Evolutionary conservation across 2,113 vertebrate species (phyloP).

Genomic region (Alces alces): DNA sequence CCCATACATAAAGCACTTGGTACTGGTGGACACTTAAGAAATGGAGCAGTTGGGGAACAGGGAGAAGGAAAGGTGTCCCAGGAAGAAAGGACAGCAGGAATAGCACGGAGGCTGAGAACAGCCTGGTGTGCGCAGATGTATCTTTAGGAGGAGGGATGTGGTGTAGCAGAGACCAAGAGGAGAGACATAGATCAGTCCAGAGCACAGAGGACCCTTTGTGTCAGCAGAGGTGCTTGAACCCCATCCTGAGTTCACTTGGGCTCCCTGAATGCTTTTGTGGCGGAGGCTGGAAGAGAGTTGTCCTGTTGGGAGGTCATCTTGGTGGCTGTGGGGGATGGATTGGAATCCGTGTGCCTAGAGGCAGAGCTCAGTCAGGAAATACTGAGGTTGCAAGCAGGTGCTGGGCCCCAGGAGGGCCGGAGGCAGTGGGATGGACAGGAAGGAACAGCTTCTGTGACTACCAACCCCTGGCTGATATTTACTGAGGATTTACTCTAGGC

Average conservation of each 20-base stretch:
- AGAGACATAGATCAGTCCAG: not conserved
- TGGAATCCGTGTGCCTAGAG: not conserved
- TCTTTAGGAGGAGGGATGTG: not conserved
- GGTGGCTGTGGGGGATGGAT: not conserved
- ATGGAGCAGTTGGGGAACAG: not conserved
- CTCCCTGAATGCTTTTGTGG: not conserved
- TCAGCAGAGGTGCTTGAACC: not conserved
- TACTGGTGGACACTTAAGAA: not conserved
- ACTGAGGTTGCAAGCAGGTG: rapidly evolving
- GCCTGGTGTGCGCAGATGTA: too few relatives aligned
- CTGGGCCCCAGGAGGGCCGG: not conserved
- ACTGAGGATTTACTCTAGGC: not conserved
- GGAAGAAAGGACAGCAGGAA: not conserved
- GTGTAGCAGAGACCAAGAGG: not conserved
- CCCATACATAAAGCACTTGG: not conserved
- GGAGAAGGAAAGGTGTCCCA: not conserved
- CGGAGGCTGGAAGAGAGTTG: not conserved
- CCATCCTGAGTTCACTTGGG: not conserved
- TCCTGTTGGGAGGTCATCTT: not conserved
- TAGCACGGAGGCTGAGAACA: not conserved
- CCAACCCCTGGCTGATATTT: not conserved
- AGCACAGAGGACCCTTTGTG: not conserved
- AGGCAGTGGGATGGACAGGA: not conserved
- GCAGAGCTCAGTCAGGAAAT: not conserved
- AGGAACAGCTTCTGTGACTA: not conserved